Conservation (phyloP, 2,888 invertebrate genomes). For the Galeopsomyia nigrocyanea region DNA sequence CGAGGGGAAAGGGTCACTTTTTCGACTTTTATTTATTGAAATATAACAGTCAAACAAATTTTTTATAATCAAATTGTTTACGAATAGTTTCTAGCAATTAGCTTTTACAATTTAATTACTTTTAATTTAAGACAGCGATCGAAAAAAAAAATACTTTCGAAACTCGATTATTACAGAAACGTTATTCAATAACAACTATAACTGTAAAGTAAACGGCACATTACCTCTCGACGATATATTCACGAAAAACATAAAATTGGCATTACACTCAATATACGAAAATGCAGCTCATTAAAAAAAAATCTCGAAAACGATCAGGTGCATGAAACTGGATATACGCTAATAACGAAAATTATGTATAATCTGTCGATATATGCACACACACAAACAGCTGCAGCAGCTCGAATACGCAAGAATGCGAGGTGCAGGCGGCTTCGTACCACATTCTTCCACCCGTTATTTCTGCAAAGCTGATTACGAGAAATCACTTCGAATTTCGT, state of each 20-base stretch:
- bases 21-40: no score
- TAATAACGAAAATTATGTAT: background rate
- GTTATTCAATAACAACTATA: background rate
- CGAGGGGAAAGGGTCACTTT: no score
- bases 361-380: no score
- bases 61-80: no score
- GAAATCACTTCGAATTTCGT: conserved; percentile 65
- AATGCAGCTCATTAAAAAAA: background rate
- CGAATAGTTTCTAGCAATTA: no score
- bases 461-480: conserved; percentile 69
- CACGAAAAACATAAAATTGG: background rate
- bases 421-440: conserved; percentile 58
- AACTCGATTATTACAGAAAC: background rate
- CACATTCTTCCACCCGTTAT: conserved; percentile 70
- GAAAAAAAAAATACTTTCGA: background rate
- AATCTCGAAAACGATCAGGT: background rate
- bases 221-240: background rate
- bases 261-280: background rate
- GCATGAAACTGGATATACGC: background rate
- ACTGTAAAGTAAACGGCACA: background rate
- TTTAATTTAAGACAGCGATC: no score
- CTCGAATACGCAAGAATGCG: conserved; percentile 59
- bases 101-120: no score
- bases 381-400: conserved; percentile 66
- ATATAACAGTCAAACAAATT: no score